phyloP scores from a whole-genome alignment of 1,140 invertebrate species.

The Camponotus floridanus region DNA sequence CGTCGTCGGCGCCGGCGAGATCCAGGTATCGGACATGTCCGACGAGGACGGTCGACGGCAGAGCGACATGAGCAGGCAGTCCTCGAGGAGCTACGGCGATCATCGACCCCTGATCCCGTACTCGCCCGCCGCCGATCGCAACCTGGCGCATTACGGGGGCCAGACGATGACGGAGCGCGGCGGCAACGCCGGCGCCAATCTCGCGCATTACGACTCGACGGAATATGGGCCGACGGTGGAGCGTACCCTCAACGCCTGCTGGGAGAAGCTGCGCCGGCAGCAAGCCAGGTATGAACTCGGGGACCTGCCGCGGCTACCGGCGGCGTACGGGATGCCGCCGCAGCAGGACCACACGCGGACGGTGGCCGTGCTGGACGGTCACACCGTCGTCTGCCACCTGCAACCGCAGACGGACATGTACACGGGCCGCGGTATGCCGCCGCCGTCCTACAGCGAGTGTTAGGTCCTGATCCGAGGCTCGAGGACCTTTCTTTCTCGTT shows the following conservation, averaged over 20 bases:
- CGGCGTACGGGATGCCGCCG: constrained; percentile 84
- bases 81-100: constrained; percentile 93
- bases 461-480: constrained; percentile 73
- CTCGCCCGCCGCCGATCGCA: constrained; percentile 88
- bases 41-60: constrained; percentile 92
- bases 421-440: constrained; percentile 86
- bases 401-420: constrained; percentile 89
- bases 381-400: constrained; percentile 93
- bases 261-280: constrained; percentile 87
- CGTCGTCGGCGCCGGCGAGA: constrained; percentile 83
- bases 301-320: constrained; percentile 86
- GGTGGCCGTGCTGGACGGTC: constrained; percentile 93
- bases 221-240: constrained; percentile 82
- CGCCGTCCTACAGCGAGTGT: constrained; percentile 88
- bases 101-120: constrained; percentile 92
- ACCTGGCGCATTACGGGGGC: constrained; percentile 84
- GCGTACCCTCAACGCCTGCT: constrained; percentile 85
- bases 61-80: constrained; percentile 91
- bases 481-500: constrained; percentile 7
- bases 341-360: constrained; percentile 88
- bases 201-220: constrained; percentile 78
- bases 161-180: constrained; percentile 80
- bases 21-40: constrained; percentile 92
- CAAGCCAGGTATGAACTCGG: constrained; percentile 83
- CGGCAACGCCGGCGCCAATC: constrained; percentile 60